These are phyloP conservation scores for Hecatera dysodea DNA, from an alignment of 2,888 invertebrate species.

Conservation along the genomic window DNA sequence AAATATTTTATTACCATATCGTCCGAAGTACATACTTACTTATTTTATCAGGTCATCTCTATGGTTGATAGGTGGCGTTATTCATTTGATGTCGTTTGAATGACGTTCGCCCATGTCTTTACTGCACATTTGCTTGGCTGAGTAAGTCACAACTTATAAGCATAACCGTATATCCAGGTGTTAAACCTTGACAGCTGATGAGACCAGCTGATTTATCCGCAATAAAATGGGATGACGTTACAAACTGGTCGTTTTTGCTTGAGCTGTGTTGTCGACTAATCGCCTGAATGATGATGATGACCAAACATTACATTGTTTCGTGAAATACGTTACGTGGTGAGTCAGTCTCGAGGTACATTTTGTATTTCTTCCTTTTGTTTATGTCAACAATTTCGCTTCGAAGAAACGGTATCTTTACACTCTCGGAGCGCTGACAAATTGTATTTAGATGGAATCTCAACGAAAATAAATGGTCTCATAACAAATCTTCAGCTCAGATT, in stretches of 20 bases:
- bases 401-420: neutral
- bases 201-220: too few relatives aligned
- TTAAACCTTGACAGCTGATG: too few relatives aligned
- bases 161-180: too few relatives aligned
- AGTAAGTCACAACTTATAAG: too few relatives aligned
- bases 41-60: too few relatives aligned
- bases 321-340: neutral
- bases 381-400: neutral
- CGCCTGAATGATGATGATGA: neutral
- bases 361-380: neutral
- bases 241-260: neutral
- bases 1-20: too few relatives aligned
- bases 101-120: too few relatives aligned
- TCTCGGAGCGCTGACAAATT: constrained; percentile 10
- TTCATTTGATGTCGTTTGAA: too few relatives aligned
- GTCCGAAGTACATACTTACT: too few relatives aligned
- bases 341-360: neutral
- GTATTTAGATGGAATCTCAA: constrained; percentile 17
- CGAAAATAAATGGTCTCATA: constrained; percentile 14
- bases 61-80: too few relatives aligned
- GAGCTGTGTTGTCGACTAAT: neutral
- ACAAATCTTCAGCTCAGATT: constrained; percentile 10
- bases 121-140: too few relatives aligned
- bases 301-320: neutral
- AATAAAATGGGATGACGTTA: too few relatives aligned